Conservation (phyloP, 2,888 invertebrate species). For the Chrysolina oricalcia region DNA sequence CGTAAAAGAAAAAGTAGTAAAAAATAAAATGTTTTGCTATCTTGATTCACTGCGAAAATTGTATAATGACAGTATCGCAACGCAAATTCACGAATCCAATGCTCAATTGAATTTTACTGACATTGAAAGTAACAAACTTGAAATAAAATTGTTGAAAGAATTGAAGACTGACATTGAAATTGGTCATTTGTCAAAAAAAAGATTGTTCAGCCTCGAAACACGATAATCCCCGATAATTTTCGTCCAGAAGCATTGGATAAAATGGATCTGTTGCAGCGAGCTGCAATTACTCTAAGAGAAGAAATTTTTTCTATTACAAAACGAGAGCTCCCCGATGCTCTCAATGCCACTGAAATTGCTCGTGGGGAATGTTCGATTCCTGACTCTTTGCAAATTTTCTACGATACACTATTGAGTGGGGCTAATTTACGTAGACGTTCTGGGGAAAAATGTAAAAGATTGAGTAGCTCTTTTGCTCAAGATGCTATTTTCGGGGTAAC, state of each 20-base stretch:
- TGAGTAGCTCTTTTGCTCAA: too few species aligned
- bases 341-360: too few species aligned
- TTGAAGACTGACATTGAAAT: not conserved
- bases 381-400: conserved; percentile 15
- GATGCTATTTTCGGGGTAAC: conserved; percentile 52
- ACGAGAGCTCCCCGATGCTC: conserved; percentile 25
- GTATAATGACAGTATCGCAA: too few species aligned
- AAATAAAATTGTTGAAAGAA: conserved; percentile 3
- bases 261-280: conserved; percentile 23
- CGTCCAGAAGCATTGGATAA: conserved; percentile 25
- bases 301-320: conserved; percentile 30
- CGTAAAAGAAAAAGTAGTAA: conserved; percentile 6
- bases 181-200: conserved; percentile 14
- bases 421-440: conserved; percentile 27
- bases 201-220: conserved; percentile 18
- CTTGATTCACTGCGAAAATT: too few species aligned
- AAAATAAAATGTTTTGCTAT: too few species aligned
- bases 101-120: not conserved
- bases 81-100: conserved; percentile 14
- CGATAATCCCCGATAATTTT: conserved; percentile 25
- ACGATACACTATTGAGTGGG: conserved; percentile 22
- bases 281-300: conserved; percentile 26
- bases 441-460: too few species aligned
- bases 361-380: conserved; percentile 28
- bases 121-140: conserved; percentile 9